A percentile compares a stretch with the other conserved stretches of the same genome.
Conservation (phyloP, 2,888 invertebrate genomes). For the Stenchaetothrips biformis region DNA sequence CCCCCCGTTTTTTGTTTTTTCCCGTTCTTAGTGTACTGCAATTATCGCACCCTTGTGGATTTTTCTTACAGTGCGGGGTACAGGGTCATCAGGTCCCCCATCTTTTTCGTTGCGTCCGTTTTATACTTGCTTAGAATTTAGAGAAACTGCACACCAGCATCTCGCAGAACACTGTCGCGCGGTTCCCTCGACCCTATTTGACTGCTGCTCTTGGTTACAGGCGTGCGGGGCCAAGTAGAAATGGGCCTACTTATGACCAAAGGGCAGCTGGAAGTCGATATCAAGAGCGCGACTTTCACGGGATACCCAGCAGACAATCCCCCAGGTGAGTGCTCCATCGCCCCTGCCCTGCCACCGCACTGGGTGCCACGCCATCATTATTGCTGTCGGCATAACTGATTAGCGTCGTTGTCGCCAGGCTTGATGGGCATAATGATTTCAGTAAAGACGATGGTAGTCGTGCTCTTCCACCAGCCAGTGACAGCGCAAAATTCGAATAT, state of each 20-base stretch:
- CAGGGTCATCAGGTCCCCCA: too few species aligned
- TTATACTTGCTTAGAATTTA: too few species aligned
- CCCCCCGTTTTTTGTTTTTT: too few species aligned
- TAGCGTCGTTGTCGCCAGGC: conserved; percentile 1
- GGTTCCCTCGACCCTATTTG: too few species aligned
- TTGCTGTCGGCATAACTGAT: not conserved
- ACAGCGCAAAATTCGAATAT: too few species aligned
- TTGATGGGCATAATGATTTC: not conserved
- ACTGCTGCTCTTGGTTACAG: conserved; percentile 44
- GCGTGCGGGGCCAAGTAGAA: conserved; percentile 74
- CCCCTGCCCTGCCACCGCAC: too few species aligned
- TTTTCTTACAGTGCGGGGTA: too few species aligned
- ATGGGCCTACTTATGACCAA: conserved; percentile 85
- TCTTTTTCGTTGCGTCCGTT: too few species aligned
- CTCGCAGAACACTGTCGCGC: too few species aligned
- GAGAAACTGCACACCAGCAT: too few species aligned
- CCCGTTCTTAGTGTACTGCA: too few species aligned
- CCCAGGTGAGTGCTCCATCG: conserved; percentile 48
- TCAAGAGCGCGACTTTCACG: conserved; percentile 57
- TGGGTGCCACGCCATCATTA: not conserved
- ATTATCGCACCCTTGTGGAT: too few species aligned
- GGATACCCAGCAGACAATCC: conserved; percentile 67
- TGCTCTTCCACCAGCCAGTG: not conserved
- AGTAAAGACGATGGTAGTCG: not conserved
- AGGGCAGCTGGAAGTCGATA: conserved; percentile 86